Conservation (phyloP, 2,888 invertebrate species). For the Icerya purchasi region DNA sequence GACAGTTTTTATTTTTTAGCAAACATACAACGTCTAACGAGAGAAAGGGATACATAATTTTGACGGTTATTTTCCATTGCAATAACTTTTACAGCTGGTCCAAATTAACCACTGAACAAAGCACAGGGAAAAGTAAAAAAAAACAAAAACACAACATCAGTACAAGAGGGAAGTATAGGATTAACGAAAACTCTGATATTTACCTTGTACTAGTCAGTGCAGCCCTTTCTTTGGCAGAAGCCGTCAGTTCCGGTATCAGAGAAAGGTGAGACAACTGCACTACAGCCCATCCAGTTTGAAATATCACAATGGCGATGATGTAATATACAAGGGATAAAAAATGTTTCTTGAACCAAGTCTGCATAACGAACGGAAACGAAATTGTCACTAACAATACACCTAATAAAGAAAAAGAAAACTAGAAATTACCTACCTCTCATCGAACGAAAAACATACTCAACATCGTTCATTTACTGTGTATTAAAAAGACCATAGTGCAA, state of each 20-base stretch:
- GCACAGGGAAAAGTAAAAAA: too few relatives aligned
- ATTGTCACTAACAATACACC: conserved; percentile 43
- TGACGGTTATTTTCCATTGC: too few relatives aligned
- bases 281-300: conserved; percentile 84
- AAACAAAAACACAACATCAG: too few relatives aligned
- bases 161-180: neutral
- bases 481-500: too few relatives aligned
- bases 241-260: conserved; percentile 62
- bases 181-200: conserved; percentile 2
- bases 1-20: too few relatives aligned
- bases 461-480: too few relatives aligned
- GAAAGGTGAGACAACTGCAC: conserved; percentile 85
- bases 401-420: conserved; percentile 23
- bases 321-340: conserved; percentile 26
- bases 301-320: conserved; percentile 38
- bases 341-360: conserved; percentile 31
- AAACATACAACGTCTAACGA: too few relatives aligned
- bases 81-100: too few relatives aligned
- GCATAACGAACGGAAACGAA: conserved; percentile 60
- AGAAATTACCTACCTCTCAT: too few relatives aligned
- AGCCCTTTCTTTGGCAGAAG: conserved; percentile 42
- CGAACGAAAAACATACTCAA: too few relatives aligned
- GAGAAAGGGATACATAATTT: too few relatives aligned
- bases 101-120: too few relatives aligned
- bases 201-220: conserved; percentile 64